These are phyloP conservation scores for Phthorimaea operculella DNA, from an alignment of 1,140 invertebrate genomes.

Conservation along the genomic window DNA sequence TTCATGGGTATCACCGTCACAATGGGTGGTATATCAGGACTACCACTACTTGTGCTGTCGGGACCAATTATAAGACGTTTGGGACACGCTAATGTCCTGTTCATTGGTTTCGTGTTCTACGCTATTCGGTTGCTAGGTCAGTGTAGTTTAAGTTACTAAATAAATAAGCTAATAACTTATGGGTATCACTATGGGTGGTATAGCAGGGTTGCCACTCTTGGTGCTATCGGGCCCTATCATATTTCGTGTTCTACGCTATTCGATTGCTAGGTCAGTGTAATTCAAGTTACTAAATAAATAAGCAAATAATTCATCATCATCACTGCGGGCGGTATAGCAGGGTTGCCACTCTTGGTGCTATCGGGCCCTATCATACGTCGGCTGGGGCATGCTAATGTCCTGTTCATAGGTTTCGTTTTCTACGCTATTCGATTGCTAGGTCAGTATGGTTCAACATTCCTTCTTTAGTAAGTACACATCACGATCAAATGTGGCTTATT, in stretches of 20 bases:
- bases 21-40: constrained; percentile 80
- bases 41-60: constrained; percentile 81
- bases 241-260: constrained; percentile 79
- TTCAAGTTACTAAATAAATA: neutral
- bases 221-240: constrained; percentile 84
- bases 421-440: constrained; percentile 80
- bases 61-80: constrained; percentile 82
- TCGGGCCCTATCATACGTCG: constrained; percentile 83
- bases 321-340: constrained; percentile 80
- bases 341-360: constrained; percentile 80
- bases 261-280: constrained; percentile 73
- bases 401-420: constrained; percentile 82
- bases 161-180: constrained; percentile 74
- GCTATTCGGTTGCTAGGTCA: constrained; percentile 78
- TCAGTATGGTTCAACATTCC: too few relatives aligned
- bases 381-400: constrained; percentile 84
- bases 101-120: constrained; percentile 82
- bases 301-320: constrained; percentile 81
- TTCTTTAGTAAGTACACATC: too few relatives aligned
- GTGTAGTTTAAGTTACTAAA: constrained; percentile 9
- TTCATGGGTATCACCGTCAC: constrained; percentile 88
- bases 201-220: constrained; percentile 81
- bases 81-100: constrained; percentile 85
- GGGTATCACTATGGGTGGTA: constrained; percentile 81
- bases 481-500: too few relatives aligned